Base-by-base conservation (phyloP, 2,113 vertebrate species). In the Baryphthengus martii region DNA sequence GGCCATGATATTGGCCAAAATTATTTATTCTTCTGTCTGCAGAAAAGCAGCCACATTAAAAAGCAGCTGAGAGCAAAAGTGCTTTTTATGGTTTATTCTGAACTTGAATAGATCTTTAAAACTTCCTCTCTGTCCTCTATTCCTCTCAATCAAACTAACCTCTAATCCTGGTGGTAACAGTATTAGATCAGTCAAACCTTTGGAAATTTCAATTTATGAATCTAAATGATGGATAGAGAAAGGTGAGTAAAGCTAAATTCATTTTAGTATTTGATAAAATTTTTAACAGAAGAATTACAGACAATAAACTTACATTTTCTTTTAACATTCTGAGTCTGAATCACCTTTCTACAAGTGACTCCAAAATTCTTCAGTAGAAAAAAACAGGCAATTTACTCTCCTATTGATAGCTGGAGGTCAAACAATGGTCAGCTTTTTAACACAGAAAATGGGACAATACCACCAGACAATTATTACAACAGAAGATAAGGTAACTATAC, bases 381-480 rank as follows among this genome's bases (percentile, higher is more conserved):
- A 26, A 97, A 95, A 94, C 58, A 95, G 39, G 56, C 11, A 95
- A 89, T 74, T 88, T 96, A 35, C 58, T 95, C 67, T 94, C 89
- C 86, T 95, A 90, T 39, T 94, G 90, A 89, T 94, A 96, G 84
- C 50, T 89, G 93, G 79, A 95, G 70, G 71, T 96, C 81, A 97
- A 89, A 75, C 39, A 97, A 80, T 71, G 82, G 84, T 90, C 81
- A 92, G 82, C 35, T 85, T 88, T 90, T 62, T 90, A 83, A 95
- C 50, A 83, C 44, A 95, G 78, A 94, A 92, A 93, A 95, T 88
- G 78, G 52, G 58, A 29, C 77, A 68, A 55, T 85, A 85, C 11
- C 49, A 61, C 14, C 71, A 82, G 68, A 74, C 55, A 70, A 18
- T 62, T 89, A 56, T 47, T 96, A 88, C 94, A 95, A 89, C 49